phyloP scores from a whole-genome alignment of 37 sponge, comb jelly and placozoan genomes.

The Halisarca cf. caerulea region DNA sequence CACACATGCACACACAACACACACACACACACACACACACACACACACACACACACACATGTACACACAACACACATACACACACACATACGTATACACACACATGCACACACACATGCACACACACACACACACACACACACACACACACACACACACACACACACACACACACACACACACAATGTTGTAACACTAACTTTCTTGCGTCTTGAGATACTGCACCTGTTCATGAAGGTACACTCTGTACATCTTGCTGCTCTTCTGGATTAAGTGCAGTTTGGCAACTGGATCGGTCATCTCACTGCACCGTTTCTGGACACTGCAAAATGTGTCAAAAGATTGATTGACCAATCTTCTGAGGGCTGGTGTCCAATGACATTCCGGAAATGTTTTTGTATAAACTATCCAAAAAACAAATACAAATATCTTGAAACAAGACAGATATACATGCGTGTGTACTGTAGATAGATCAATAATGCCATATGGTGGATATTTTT shows the following conservation, averaged over 20 bases:
- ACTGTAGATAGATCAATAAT: too few relatives aligned
- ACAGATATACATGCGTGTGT: too few relatives aligned
- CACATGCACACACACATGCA: neutral
- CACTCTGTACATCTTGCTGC: slow-evolving; percentile 54
- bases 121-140: neutral
- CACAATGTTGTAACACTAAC: neutral
- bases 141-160: neutral
- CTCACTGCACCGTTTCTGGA: neutral
- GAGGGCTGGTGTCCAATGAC: neutral
- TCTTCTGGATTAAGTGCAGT: neutral
- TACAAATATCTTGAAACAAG: too few relatives aligned
- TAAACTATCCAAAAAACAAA: too few relatives aligned
- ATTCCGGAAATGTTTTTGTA: neutral
- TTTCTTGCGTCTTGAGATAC: slow-evolving; percentile 6
- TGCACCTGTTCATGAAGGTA: slow-evolving; percentile 56
- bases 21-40: slow-evolving; percentile 9
- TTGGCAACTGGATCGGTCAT: neutral
- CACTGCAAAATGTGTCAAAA: neutral
- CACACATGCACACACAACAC: neutral
- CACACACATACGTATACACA: neutral
- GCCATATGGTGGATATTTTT: too few relatives aligned
- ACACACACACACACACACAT: neutral
- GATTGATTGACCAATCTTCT: neutral
- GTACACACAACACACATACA: neutral
- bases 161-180: slow-evolving; percentile 2